These are phyloP conservation scores for Hoplodrina blanda DNA, from an alignment of 2,888 invertebrate species.

Conservation along the genomic window DNA sequence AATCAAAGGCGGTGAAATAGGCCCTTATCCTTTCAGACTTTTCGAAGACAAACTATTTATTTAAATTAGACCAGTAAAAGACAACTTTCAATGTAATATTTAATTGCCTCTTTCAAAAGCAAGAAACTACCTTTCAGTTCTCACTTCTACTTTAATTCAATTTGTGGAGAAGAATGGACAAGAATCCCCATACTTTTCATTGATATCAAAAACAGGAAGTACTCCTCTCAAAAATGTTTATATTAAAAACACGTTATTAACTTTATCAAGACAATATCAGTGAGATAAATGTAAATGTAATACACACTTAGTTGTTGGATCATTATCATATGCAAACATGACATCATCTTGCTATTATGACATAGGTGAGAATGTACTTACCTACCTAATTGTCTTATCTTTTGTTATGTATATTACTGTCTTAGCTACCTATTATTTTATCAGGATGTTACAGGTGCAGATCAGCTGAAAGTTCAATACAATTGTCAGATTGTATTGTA, in stretches of 20 bases:
- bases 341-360: constrained; percentile 34
- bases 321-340: constrained; percentile 41
- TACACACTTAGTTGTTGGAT: constrained; percentile 9
- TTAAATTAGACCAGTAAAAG: too few relatives aligned
- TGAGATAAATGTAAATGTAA: constrained; percentile 24
- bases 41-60: too few relatives aligned
- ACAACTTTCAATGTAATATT: too few relatives aligned
- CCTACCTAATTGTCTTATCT: constrained; percentile 29
- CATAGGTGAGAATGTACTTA: neutral
- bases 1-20: too few relatives aligned
- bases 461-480: constrained; percentile 2
- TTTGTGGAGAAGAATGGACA: too few relatives aligned
- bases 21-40: too few relatives aligned
- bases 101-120: too few relatives aligned
- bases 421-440: neutral
- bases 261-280: constrained; percentile 30
- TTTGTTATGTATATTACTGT: constrained; percentile 8
- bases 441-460: constrained; percentile 14
- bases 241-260: constrained; percentile 13
- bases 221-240: constrained; percentile 12
- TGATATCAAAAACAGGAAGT: constrained; percentile 30
- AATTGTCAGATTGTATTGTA: neutral
- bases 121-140: too few relatives aligned
- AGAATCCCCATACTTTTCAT: too few relatives aligned
- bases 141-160: too few relatives aligned